Base-by-base conservation (phyloP, 2,113 vertebrate genomes). In the Athene noctua region DNA sequence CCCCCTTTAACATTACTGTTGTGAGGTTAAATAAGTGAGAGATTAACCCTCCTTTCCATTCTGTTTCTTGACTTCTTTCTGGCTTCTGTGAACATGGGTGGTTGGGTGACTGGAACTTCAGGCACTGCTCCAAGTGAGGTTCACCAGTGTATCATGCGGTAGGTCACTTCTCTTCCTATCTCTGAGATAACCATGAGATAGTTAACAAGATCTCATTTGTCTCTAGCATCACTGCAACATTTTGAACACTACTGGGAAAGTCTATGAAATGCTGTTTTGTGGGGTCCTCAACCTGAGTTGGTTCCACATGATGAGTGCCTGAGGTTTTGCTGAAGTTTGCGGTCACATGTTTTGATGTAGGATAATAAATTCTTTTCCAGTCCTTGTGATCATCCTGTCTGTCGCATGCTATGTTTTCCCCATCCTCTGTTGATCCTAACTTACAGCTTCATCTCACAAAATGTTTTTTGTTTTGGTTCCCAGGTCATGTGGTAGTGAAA, bases 401-500 rank as follows among this genome's bases (percentile, higher is more conserved):
- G 7, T 59, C 27, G 14, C 23, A 6, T 70, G n/a, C 54, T 52
- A 21, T 15, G 23, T 36, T 86, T 57, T 92, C 23, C 22, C 13
- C 13, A 5, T 47, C 21, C 17, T 51, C 47, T 81, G n/a, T 1
- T 49, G 34, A 18, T 40, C 51, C 15, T 59, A 74, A 10, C 6
- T 63, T 79, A 15, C 30, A 36, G 25, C 46, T 78, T 74, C 36
- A 32, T 26, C 27, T 80, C 52, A n/a, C n/a, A 29, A 47, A 88
- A 32, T 8, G 1, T 6, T 38, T 38, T 38, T 82, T 40, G 6
- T 27, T 88, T 52, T 36, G 9, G 17, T 70, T 59, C 12, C 21
- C 6, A 23, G 16, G 6, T 49, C 23, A 11, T 0, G 0, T 23
- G 4, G 18, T 32, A 58, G 16, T 54, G 23, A 15, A 49, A 70